Conservation (phyloP, 92 coral and sea anemone species). For the Pocillopora meandrina region DNA sequence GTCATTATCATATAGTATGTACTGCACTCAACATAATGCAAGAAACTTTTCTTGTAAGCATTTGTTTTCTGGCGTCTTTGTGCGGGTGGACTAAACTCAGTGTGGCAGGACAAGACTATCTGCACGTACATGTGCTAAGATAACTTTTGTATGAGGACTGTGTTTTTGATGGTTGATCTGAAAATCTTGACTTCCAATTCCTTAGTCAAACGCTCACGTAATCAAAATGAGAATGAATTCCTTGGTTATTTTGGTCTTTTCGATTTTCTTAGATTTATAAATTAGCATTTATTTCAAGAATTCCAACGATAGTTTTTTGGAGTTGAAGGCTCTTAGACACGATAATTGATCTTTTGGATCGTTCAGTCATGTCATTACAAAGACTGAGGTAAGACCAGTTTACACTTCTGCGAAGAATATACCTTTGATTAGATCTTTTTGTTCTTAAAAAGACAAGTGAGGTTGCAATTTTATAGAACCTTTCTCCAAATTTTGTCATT, state of each 20-base stretch:
- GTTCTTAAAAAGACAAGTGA: background rate
- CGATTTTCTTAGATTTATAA: background rate
- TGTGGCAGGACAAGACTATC: background rate
- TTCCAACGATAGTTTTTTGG: background rate
- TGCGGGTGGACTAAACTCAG: constrained; percentile 30
- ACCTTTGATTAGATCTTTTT: background rate
- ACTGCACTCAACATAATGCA: constrained; percentile 52
- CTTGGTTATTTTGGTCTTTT: background rate
- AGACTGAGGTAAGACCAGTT: background rate
- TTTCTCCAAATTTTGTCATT: background rate
- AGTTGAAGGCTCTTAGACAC: background rate
- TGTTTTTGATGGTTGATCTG: background rate
- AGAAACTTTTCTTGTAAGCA: constrained; percentile 22
- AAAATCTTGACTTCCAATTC: background rate
- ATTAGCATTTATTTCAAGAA: background rate
- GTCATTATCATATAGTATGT: constrained; percentile 38
- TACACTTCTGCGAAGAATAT: background rate
- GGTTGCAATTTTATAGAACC: background rate
- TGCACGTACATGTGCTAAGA: background rate
- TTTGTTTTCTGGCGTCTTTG: constrained; percentile 30
- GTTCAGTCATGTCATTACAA: background rate
- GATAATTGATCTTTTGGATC: background rate
- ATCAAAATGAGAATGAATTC: background rate
- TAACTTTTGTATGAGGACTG: background rate
- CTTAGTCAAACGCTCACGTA: background rate